Conservation (phyloP, 1,140 invertebrate species). For the Leptinotarsa undecemlineata region DNA sequence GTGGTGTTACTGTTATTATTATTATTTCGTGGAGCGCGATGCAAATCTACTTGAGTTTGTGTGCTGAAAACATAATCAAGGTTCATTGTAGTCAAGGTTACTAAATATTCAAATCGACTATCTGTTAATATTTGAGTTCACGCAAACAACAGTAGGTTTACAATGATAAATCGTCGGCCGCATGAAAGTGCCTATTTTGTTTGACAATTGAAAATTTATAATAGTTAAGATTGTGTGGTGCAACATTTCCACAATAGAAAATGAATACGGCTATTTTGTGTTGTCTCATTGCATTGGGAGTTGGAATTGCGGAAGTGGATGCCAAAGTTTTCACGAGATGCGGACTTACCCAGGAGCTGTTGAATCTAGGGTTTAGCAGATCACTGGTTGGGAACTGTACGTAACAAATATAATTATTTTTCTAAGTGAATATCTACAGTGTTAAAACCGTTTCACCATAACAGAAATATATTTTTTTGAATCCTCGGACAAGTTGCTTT, state of each 20-base stretch:
- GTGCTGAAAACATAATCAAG: conserved; percentile 1
- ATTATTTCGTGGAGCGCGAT: no score
- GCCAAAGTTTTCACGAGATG: conserved; percentile 59
- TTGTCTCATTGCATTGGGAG: neutral
- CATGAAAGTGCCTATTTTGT: conserved; percentile 2
- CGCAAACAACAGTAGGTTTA: neutral
- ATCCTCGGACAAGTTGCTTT: no score
- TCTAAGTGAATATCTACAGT: no score
- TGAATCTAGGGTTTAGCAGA: conserved; percentile 57
- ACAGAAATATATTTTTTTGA: no score
- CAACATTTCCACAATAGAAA: neutral
- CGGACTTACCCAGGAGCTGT: conserved; percentile 57
- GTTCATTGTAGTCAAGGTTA: conserved; percentile 22
- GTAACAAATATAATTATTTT: conserved; percentile 41
- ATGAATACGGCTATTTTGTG: neutral
- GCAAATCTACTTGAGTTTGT: no score
- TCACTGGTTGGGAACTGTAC: conserved; percentile 61
- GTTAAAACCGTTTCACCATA: no score
- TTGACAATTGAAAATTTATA: neutral
- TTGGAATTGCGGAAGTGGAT: neutral
- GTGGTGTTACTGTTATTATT: no score
- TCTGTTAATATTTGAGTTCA: conserved; percentile 6
- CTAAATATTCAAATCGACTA: conserved; percentile 8
- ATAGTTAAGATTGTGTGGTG: neutral
- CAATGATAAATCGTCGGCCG: neutral